Conservation (phyloP, 2,797 vertebrate genomes). For the Ptychadena robeensis region DNA sequence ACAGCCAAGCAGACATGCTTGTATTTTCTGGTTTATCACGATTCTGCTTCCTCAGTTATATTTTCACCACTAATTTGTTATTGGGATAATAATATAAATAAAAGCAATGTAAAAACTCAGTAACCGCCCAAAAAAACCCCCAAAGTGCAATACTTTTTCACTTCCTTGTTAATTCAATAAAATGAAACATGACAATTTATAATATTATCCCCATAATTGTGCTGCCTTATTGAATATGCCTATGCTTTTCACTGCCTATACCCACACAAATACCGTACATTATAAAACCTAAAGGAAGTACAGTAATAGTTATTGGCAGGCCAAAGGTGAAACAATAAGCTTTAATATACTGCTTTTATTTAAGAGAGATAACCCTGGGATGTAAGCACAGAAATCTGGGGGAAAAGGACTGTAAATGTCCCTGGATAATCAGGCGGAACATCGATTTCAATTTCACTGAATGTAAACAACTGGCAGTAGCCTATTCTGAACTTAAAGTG, state of each 20-base stretch:
- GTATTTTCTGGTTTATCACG: too few species aligned
- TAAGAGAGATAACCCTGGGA: neutral
- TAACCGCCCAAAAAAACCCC: too few species aligned
- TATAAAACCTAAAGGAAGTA: neutral
- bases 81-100: too few species aligned
- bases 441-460: too few species aligned
- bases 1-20: too few species aligned
- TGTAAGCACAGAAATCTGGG: neutral
- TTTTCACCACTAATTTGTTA: too few species aligned
- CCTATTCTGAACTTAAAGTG: neutral
- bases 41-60: too few species aligned
- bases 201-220: neutral
- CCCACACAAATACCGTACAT: too few species aligned
- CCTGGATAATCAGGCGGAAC: neutral
- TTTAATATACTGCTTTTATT: neutral
- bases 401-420: too few species aligned
- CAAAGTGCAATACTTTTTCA: too few species aligned
- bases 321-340: neutral
- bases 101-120: too few species aligned
- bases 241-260: neutral
- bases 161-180: neutral
- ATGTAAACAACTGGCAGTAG: neutral
- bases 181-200: neutral
- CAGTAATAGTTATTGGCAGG: neutral
- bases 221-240: neutral